Evolutionary conservation across 1,140 invertebrate genomes (phyloP), one percentile per base, ranked within the genome.

Genomic region (Scylla paramamosain): DNA sequence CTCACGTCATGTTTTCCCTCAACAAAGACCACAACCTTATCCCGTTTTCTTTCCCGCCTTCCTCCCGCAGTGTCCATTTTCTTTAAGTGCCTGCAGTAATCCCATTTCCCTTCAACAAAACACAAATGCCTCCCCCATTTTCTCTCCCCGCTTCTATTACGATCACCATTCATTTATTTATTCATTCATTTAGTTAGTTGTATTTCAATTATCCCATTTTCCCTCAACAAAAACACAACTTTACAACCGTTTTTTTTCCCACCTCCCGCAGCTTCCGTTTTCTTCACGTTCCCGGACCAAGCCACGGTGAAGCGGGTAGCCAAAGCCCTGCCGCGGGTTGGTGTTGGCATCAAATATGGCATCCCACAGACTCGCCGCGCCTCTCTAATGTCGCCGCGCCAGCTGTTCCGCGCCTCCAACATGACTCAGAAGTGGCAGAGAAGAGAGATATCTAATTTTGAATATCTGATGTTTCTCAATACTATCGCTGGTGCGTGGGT

Each of bases 371-470:
- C 99, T 94, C 98, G 98, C 98, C 98, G 99, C 96, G 99, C 99
- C 39, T 99, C 99, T 0, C 98, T 99, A 98, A 99, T 99, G 98
- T 99, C 99, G 12, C 99, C 99, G 0, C 98, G 99, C 59, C 99
- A 99, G 97, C 97, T 99, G 96, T 99, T 99, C 98, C 98, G 99
- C 95, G 99, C 99, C 97, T 99, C 99, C 14, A 99, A 99, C 97
- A 99, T 99, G 99, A 99, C 99, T 4, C 99, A 99, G 97, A 99
- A 99, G 97, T 99, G 99, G 99, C 99, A 99, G 97, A 97, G 99
- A 16, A 97, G 99, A 32, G 99, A 99, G 97, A 99, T 99, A 96
- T 99, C 99, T 87, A 99, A 99, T 97, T 99, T 99, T 97, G 99
- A 99, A 97, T 99, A 99, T 97, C 98, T 99, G 95, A 99, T 99